A percentile compares a stretch with the other conserved stretches of the same genome.
Conservation (phyloP, 2,113 vertebrate genomes). For the Thunnus maccoyii region DNA sequence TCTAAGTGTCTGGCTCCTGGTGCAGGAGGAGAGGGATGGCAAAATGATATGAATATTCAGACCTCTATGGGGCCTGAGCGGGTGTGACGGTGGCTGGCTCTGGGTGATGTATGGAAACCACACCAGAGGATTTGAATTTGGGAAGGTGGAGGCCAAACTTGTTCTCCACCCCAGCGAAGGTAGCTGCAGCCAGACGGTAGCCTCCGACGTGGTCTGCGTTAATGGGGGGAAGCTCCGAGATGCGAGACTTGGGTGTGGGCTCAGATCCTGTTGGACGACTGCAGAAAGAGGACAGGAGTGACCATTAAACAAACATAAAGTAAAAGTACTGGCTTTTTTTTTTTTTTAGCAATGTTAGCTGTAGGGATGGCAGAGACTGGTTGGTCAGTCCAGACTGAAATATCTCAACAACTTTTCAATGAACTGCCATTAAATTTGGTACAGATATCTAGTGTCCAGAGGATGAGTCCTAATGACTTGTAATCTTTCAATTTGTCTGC, state of each 20-base stretch:
- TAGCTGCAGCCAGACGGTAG: constrained; percentile 96
- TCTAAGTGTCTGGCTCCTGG: constrained; percentile 73
- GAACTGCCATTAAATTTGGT: too few relatives aligned
- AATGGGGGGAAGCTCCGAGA: constrained; percentile 94
- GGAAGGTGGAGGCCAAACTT: constrained; percentile 98
- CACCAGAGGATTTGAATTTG: constrained; percentile 90
- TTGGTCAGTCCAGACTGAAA: too few relatives aligned
- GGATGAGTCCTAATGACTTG: too few relatives aligned
- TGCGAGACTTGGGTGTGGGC: constrained; percentile 91
- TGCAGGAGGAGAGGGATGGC: constrained; percentile 53
- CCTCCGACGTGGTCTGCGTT: constrained; percentile 94
- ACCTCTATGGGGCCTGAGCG: constrained; percentile 65
- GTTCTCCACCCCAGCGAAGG: constrained; percentile 98
- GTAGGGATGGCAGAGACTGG: too few relatives aligned
- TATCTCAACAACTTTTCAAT: too few relatives aligned
- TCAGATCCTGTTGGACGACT: constrained; percentile 93
- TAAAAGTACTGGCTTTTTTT: too few relatives aligned
- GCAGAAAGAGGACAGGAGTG: constrained; percentile 32
- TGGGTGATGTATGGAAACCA: constrained; percentile 81
- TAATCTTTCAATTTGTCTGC: too few relatives aligned
- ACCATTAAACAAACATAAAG: background rate
- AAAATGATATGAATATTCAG: constrained; percentile 44
- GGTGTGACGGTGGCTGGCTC: constrained; percentile 65
- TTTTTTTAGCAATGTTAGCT: too few relatives aligned
- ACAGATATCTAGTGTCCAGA: too few relatives aligned